Base-by-base conservation (phyloP, 2,888 invertebrate genomes). In the Augochlorella aurata region DNA sequence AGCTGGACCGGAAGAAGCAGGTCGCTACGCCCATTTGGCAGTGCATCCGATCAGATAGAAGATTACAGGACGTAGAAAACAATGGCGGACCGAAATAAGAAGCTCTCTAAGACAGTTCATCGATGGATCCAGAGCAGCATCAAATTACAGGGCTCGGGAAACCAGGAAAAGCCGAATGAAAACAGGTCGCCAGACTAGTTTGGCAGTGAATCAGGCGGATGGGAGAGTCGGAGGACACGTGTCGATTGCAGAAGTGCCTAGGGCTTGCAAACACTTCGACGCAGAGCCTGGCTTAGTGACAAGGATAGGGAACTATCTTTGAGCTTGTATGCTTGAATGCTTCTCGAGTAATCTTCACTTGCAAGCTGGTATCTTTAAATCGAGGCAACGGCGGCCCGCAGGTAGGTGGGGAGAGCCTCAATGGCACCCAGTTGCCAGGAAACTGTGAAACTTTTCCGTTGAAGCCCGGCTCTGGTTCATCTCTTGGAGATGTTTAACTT, bases 401-500 rank as follows among this genome's bases (percentile, higher is more conserved):
- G 38, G 8, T 0, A 29, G 24, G 29, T 8, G 7, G 8, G 29
- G 50, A 18, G 18, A n/a, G 18, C n/a, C 29, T 44, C 10, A 63
- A 63, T 44, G 38, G 63, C 29, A 44, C 4, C 16, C 18, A 16
- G 50, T 50, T 50, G 14, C 44, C 44, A 12, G 9, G 44, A 38
- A 44, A 38, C 63, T 18, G 16, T 16, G 24, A 38, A 69, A 50
- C 50, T 38, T 50, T 4, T 10, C 38, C 18, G 18, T 44, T 49
- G 14, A 18, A 63, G 4, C 24, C 10, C 24, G 21, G 18, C 67
- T n/a, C 24, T 4, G 14, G 29, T 67, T 24, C 47, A 29, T 18
- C 24, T 1, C 5, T n/a, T n/a, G 49, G 49, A 29, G 21, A 68
- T 49, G 18, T 68, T 68, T 68, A 68, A 49, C 49, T 49, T 68